These are phyloP conservation scores for Characodon lateralis DNA, from an alignment of 2,797 vertebrate genomes.

Conservation along the genomic window DNA sequence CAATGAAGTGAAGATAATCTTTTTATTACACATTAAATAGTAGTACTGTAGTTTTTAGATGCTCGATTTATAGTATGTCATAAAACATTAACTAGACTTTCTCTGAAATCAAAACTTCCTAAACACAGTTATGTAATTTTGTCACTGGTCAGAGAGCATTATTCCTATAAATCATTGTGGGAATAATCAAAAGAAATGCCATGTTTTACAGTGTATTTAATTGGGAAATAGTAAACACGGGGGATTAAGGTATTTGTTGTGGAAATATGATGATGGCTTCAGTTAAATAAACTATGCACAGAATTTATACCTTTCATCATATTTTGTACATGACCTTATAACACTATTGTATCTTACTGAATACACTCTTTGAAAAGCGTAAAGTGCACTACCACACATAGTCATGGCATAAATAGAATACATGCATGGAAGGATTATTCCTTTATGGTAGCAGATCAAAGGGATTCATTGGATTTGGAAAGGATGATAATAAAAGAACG, in stretches of 20 bases:
- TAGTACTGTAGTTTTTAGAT: background rate
- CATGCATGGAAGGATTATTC: slow-evolving; percentile 25
- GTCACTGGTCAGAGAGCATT: background rate
- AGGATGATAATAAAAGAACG: slow-evolving; percentile 9
- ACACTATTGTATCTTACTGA: slow-evolving; percentile 18
- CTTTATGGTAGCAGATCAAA: slow-evolving; percentile 11
- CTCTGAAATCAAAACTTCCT: slow-evolving; percentile 24
- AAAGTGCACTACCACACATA: slow-evolving; percentile 4
- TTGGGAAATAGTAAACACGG: slow-evolving; percentile 9
- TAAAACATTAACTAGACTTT: background rate
- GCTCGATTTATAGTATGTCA: background rate
- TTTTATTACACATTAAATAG: background rate
- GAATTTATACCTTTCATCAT: slow-evolving; percentile 18
- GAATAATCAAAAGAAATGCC: slow-evolving; percentile 23
- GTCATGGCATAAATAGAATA: background rate
- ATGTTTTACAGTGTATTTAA: slow-evolving; percentile 15
- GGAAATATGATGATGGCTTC: slow-evolving; percentile 23
- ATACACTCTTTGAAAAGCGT: slow-evolving; percentile 14
- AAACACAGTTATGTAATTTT: slow-evolving; percentile 18
- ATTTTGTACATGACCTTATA: slow-evolving; percentile 16
- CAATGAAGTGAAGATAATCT: background rate
- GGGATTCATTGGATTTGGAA: slow-evolving; percentile 17
- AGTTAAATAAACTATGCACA: slow-evolving; percentile 25
- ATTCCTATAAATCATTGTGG: slow-evolving; percentile 14
- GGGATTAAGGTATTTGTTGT: background rate